Evolutionary conservation across 1,140 invertebrate species (phyloP), one percentile per base, ranked within the genome.

Genomic region (Neomicropteryx cornuta): DNA sequence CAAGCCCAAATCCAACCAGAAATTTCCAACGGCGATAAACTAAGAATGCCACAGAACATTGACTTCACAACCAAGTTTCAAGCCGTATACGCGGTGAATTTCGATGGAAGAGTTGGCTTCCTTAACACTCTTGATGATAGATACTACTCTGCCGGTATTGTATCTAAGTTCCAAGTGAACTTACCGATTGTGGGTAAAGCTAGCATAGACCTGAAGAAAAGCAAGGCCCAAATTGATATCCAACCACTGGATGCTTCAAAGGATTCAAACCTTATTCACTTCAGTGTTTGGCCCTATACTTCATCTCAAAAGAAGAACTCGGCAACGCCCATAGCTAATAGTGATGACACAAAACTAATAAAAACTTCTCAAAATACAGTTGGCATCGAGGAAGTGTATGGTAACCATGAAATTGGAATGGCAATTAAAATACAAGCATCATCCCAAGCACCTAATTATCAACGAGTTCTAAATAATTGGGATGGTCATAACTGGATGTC

Each of bases 91-190:
- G 61, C 68, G 6, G 51, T 51, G 31, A 75, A 73, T 39, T 41
- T 64, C 16, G 69, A 76, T 43, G 69, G 69, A 20, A 71, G 66
- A 47, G 52, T 79, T 47, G 72, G 77, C 20, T 81, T 81, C 52
- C 49, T 79, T 5, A 66, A 76, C 33, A 77, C 79, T 2, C 73
- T 78, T 49, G 62, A 72, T 16, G 62, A 70, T 34, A 62, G 74
- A 34, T 56, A 68, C 5, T 75, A 77, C 39, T 52, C 68, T 18
- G 63, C 71, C 14, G 79, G 78, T 42, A 52, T 73, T 3, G 70
- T 79, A 17, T 70, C 57, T 39, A 73, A 73, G 43, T 11, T 70
- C 0, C 72, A 79, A 41, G 1, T 75, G 0, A 51, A 74, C 43
- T 5, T 75, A 5, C 76, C 79, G 16, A 6, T 73, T 21, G 57